A percentile compares a stretch with the other conserved stretches of the same genome.
These are phyloP conservation scores for Rhabditoides inermis DNA, from an alignment of 2,888 invertebrate genomes.

Conservation along the genomic window DNA sequence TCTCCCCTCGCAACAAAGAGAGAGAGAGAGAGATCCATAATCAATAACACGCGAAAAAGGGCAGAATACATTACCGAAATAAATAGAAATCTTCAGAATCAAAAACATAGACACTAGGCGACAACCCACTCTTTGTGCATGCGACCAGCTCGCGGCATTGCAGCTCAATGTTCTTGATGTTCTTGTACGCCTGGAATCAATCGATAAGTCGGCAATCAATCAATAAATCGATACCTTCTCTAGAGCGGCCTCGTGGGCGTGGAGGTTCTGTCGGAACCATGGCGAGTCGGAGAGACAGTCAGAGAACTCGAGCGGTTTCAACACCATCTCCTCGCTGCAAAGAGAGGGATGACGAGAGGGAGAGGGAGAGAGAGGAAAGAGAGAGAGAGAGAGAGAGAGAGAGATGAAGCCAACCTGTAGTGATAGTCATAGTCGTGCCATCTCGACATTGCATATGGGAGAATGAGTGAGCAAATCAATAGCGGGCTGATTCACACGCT, in stretches of 20 bases:
- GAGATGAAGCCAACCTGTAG: no score
- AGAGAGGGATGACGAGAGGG: conserved; percentile 5
- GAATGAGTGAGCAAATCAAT: no score
- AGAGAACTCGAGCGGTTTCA: conserved; percentile 90
- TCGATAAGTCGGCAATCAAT: conserved; percentile 57
- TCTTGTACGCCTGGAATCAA: conserved; percentile 87
- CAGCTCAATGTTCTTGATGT: conserved; percentile 89
- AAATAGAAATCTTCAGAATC: background rate
- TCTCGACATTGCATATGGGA: no score
- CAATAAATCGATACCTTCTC: conserved; percentile 64
- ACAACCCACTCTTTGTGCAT: conserved; percentile 38
- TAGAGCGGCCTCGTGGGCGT: conserved; percentile 90
- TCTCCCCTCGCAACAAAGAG: background rate
- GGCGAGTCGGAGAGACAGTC: conserved; percentile 97
- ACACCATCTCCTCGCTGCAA: conserved; percentile 60
- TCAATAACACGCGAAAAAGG: background rate
- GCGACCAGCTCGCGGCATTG: conserved; percentile 88
- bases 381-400: conserved; percentile 3
- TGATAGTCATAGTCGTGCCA: no score
- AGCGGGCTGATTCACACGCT: no score
- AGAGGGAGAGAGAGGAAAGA: background rate
- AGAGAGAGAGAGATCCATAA: background rate
- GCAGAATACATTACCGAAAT: background rate
- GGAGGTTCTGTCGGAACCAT: conserved; percentile 79
- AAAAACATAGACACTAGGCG: background rate